Conservation (phyloP, 2,113 vertebrate genomes). For the Sigmodon hispidus region DNA sequence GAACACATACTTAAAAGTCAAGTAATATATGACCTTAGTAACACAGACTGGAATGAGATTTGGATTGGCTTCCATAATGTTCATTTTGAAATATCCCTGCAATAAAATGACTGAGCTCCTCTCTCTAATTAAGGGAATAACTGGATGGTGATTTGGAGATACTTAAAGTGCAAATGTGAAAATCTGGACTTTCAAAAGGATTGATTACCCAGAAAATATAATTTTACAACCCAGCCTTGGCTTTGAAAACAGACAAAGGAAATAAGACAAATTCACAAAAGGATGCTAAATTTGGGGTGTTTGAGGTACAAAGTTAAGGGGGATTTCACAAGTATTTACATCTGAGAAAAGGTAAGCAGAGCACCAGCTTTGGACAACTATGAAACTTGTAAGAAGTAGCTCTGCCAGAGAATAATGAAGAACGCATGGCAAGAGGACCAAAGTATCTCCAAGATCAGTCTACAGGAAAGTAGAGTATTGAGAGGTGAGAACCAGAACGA, state of each 20-base stretch:
- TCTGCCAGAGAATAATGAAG: neutral
- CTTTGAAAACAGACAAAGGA: slow-evolving; percentile 5
- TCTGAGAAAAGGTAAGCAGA: neutral
- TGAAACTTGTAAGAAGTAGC: neutral
- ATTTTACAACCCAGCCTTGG: neutral
- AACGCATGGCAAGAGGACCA: neutral
- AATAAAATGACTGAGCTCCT: neutral
- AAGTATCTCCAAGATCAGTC: neutral
- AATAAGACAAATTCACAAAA: neutral
- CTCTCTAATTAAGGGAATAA: neutral
- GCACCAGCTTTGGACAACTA: no score
- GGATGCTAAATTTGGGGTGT: neutral
- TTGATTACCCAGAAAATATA: neutral
- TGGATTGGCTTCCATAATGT: neutral
- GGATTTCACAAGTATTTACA: neutral
- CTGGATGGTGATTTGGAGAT: no score
- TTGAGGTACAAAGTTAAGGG: neutral
- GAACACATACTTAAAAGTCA: neutral
- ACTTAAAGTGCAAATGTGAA: neutral
- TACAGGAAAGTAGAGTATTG: neutral
- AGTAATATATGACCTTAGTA: neutral
- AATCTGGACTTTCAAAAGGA: neutral
- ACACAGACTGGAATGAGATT: neutral
- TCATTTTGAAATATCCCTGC: neutral
- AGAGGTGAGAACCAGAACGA: neutral